These are phyloP conservation scores for Glyptemys insculpta DNA, from an alignment of 2,797 vertebrate genomes.

Conservation along the genomic window DNA sequence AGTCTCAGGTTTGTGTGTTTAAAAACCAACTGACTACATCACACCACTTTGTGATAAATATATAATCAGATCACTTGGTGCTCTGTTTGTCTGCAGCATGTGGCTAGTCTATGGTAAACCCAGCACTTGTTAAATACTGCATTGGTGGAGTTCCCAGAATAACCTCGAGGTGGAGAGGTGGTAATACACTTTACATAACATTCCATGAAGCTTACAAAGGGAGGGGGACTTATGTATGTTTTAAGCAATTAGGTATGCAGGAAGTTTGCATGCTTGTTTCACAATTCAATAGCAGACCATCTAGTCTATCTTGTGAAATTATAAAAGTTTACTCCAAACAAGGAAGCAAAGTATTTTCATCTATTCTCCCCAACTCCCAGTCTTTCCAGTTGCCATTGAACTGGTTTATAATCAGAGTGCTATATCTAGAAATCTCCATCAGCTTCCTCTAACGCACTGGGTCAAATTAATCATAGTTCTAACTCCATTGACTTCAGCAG, in stretches of 20 bases:
- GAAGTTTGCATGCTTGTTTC: not conserved
- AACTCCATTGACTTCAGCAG: not conserved
- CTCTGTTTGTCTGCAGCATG: not conserved
- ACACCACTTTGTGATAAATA: too few species aligned
- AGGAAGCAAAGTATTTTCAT: not conserved
- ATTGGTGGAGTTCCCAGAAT: not conserved
- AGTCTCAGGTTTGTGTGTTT: not conserved
- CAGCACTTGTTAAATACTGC: not conserved
- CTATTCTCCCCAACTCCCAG: not conserved
- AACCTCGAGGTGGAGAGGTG: not conserved
- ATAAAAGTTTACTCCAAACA: accelerated
- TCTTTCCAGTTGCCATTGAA: not conserved
- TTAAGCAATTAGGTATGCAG: not conserved
- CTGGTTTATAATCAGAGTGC: not conserved
- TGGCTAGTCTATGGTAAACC: not conserved
- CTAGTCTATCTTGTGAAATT: not conserved
- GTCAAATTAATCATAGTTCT: not conserved
- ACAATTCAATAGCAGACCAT: not conserved
- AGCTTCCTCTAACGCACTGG: not conserved
- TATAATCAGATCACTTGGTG: not conserved
- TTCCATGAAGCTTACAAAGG: accelerated
- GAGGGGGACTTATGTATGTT: accelerated
- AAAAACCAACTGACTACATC: not conserved
- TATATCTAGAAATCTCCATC: not conserved
- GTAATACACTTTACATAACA: accelerated